Base-by-base conservation (phyloP, 2,113 vertebrate species). In the Centrocercus urophasianus region DNA sequence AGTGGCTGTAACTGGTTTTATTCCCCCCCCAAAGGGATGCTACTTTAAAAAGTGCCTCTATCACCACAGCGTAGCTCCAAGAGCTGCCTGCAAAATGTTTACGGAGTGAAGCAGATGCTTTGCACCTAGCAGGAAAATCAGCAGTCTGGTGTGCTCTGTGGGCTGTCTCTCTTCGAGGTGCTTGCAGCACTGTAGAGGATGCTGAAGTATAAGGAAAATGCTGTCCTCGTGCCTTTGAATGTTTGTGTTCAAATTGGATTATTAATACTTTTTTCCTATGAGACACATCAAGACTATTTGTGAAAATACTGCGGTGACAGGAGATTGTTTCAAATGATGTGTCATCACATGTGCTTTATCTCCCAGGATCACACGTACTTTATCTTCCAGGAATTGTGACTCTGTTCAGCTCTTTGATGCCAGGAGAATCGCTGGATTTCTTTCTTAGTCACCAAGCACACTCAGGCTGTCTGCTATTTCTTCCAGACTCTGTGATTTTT, bases 311-410 rank as follows among this genome's bases (percentile, higher is more conserved):
- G 2, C 27, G 32, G 36, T 72, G 64, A n/a, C 12, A 36, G 61
- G 43, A 83, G 42, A 40, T 74, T 72, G 43, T 79, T 88, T 93
- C 93, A 91, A 83, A 75, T 83, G 67, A 57, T 43, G 28, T 93
- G 83, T 93, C 73, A 77, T 93, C 72, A 38, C 48, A 30, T 86
- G 90, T 95, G 79, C 91, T 94, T 91, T 65, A 67, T 91, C 86
- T 95, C 94, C 93, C 83, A 95, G 93, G 94, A 95, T 93, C 67
- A 34, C 52, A 38, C 78, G 91, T 95, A 86, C 91, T 94, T 90
- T 65, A 65, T 91, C 83, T 95, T 96, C 94, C 86, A 95, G 93
- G 95, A 95, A 95, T 5, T 95, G 83, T 95, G 93, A 91, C 88
- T 91, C 36, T 89, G 8, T 89, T 42, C 7, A 59, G 60, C 74